Evolutionary conservation across 2,113 vertebrate genomes (phyloP).

Genomic region (Coptodon rendalli): DNA sequence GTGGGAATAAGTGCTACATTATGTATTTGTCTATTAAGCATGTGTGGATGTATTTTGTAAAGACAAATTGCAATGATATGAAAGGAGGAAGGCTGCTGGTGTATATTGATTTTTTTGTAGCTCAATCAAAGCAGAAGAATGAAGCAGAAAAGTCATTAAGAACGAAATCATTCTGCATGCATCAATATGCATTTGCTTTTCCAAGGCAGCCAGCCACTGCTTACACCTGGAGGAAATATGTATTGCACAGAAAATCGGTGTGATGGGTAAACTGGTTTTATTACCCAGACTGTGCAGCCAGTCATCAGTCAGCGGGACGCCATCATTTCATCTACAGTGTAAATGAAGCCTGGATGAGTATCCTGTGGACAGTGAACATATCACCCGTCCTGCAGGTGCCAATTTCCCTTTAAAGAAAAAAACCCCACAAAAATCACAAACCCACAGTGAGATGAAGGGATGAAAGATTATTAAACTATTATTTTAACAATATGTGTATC

Average conservation of each 20-base stretch:
- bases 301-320: background rate
- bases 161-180: background rate
- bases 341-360: background rate
- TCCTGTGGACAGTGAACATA: background rate
- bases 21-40: background rate
- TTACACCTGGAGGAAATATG: background rate
- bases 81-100: background rate
- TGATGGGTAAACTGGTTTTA: background rate
- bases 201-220: background rate
- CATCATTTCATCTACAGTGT: background rate
- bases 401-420: background rate
- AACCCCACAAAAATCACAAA: fast-evolving
- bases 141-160: constrained; percentile 4
- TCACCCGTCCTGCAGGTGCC: background rate
- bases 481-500: background rate
- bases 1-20: background rate
- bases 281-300: background rate
- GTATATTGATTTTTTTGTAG: constrained; percentile 8
- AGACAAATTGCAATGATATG: constrained; percentile 13
- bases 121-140: constrained; percentile 9
- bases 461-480: background rate
- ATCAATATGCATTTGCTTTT: constrained; percentile 13
- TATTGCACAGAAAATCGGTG: background rate
- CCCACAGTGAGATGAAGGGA: background rate
- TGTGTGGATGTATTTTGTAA: background rate